phyloP scores from a whole-genome alignment of 1,140 invertebrate species.

The Trinorchestia longiramus region DNA sequence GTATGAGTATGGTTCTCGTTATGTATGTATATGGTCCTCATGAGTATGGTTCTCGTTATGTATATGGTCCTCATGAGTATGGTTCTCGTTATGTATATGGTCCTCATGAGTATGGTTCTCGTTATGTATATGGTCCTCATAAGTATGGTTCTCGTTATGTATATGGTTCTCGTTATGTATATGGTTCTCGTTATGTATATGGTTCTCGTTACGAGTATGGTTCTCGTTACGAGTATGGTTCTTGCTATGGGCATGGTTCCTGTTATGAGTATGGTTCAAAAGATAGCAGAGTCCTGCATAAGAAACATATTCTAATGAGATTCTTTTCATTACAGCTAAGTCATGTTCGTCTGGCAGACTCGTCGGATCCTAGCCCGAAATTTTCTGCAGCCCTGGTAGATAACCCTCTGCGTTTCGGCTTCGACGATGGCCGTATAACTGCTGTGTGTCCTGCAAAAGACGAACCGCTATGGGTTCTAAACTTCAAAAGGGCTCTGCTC shows the following conservation, averaged over 20 bases:
- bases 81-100: too few species aligned
- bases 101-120: too few species aligned
- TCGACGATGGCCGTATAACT: slow-evolving; percentile 71
- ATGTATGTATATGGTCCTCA: too few species aligned
- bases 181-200: too few species aligned
- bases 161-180: too few species aligned
- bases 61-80: too few species aligned
- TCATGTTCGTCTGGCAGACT: slow-evolving; percentile 59
- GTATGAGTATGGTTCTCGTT: too few species aligned
- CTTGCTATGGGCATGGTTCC: not conserved
- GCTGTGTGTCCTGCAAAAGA: slow-evolving; percentile 70
- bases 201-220: too few species aligned
- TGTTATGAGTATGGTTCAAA: not conserved
- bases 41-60: too few species aligned
- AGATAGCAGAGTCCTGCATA: not conserved
- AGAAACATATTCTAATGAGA: not conserved
- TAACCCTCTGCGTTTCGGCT: slow-evolving; percentile 70
- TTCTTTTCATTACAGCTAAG: slow-evolving; percentile 56
- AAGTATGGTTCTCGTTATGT: too few species aligned
- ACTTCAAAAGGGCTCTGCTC: slow-evolving; percentile 73
- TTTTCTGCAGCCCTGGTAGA: slow-evolving; percentile 66
- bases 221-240: too few species aligned
- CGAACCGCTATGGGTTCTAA: slow-evolving; percentile 71
- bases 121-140: too few species aligned
- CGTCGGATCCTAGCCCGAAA: slow-evolving; percentile 54